These are phyloP conservation scores for Austrofundulus limnaeus DNA, from an alignment of 2,113 vertebrate genomes.

Conservation along the genomic window DNA sequence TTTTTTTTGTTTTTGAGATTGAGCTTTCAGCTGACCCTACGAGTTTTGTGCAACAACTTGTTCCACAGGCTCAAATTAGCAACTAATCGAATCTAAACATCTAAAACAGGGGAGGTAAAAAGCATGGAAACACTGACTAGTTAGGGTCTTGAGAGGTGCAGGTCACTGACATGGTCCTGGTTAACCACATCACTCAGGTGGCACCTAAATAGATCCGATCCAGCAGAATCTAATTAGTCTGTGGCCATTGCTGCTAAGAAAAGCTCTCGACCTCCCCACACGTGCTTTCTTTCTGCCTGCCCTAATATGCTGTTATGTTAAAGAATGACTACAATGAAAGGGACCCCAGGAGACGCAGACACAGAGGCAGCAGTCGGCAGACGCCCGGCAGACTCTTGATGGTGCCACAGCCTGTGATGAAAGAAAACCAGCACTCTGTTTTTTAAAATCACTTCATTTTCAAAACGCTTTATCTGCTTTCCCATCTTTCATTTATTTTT, in stretches of 20 bases:
- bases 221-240: conserved; percentile 46
- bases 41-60: neutral
- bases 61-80: neutral
- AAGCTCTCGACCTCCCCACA: conserved; percentile 3
- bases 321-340: conserved; percentile 51
- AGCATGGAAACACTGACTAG: neutral
- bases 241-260: conserved; percentile 21
- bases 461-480: neutral
- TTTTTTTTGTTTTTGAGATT: too few species aligned
- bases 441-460: conserved; percentile 29
- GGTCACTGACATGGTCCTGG: conserved; percentile 11
- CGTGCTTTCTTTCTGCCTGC: neutral
- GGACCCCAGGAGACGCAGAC: conserved; percentile 50
- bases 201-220: conserved; percentile 18
- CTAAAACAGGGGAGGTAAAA: conserved; percentile 15
- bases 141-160: neutral
- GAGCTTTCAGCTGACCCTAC: conserved; percentile 10
- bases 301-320: conserved; percentile 40
- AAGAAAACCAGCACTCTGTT: conserved; percentile 39
- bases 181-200: conserved; percentile 40
- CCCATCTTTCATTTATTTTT: neutral
- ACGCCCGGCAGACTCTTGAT: conserved; percentile 26
- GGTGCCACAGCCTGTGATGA: conserved; percentile 49
- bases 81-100: conserved; percentile 10
- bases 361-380: conserved; percentile 46